phyloP scores from a whole-genome alignment of 2,113 vertebrate species.

The Nasalis larvatus region DNA sequence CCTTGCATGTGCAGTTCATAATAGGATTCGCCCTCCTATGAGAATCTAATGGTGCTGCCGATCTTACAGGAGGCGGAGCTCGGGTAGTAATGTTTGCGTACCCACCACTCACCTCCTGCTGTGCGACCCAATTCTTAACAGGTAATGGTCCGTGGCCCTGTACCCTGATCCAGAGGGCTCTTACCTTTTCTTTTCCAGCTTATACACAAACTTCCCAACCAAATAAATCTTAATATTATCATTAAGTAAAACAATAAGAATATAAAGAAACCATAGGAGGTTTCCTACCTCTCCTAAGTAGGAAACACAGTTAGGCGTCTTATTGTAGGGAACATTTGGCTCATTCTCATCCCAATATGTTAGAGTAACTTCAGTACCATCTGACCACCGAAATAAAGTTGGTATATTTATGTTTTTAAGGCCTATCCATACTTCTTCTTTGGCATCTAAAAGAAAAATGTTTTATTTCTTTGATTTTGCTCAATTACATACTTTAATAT shows the following conservation, averaged over 20 bases:
- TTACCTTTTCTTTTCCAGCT: slow-evolving; percentile 7
- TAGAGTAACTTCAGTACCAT: slow-evolving; percentile 86
- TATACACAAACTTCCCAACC: background rate
- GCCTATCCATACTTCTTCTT: slow-evolving; percentile 90
- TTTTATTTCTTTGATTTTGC: slow-evolving; percentile 19
- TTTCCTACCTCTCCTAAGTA: slow-evolving; percentile 90
- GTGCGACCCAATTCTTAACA: no score
- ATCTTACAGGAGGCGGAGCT: no score
- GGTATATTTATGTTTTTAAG: slow-evolving; percentile 83
- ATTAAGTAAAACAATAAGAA: background rate
- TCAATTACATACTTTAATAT: background rate
- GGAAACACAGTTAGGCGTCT: slow-evolving; percentile 89
- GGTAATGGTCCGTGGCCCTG: no score
- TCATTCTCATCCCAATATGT: slow-evolving; percentile 93
- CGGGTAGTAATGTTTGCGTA: no score
- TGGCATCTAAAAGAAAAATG: slow-evolving; percentile 81
- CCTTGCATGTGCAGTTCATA: no score
- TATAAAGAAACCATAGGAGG: background rate
- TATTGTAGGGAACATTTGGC: slow-evolving; percentile 85
- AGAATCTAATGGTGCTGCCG: no score
- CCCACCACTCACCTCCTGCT: no score
- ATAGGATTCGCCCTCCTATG: no score
- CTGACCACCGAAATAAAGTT: slow-evolving; percentile 90
- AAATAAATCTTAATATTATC: slow-evolving; percentile 7
- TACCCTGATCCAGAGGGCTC: background rate